These are phyloP conservation scores for Diadophis punctatus DNA, from an alignment of 2,113 vertebrate species.

Conservation along the genomic window DNA sequence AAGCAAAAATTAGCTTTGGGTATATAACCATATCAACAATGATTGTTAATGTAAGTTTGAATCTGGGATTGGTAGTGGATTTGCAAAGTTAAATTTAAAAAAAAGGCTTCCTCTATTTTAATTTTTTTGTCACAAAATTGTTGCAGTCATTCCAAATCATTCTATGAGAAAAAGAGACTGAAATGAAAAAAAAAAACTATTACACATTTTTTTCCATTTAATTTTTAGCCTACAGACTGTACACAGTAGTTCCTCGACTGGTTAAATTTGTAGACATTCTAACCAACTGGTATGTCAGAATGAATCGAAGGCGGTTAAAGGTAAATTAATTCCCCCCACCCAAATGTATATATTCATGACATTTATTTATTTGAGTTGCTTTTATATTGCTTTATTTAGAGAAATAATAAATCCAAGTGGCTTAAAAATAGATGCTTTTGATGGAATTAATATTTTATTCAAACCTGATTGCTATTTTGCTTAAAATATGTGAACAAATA, in stretches of 20 bases:
- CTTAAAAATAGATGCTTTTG: not conserved
- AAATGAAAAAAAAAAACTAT: not conserved
- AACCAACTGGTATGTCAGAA: constrained; percentile 98
- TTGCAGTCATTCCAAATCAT: not conserved
- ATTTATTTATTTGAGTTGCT: not conserved
- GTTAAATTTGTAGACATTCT: constrained; percentile 96
- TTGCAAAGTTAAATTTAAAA: not conserved
- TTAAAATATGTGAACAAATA: not conserved
- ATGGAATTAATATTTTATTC: not conserved
- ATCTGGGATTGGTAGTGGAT: not conserved
- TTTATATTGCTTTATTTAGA: not conserved
- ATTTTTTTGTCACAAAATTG: fast-evolving
- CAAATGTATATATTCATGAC: not conserved
- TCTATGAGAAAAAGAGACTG: not conserved
- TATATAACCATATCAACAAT: not conserved
- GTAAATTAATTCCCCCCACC: constrained; percentile 60
- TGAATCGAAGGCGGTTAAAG: constrained; percentile 93
- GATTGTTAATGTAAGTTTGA: not conserved
- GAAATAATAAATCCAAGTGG: not conserved
- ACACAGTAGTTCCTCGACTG: constrained; percentile 92
- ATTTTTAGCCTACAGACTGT: constrained; percentile 85
- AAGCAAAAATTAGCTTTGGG: not conserved
- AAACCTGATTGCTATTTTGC: not conserved
- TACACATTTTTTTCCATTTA: not conserved
- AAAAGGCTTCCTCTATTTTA: not conserved